These are phyloP conservation scores for Sterrhoptilus dennistouni DNA, from an alignment of 2,113 vertebrate species.

Conservation along the genomic window DNA sequence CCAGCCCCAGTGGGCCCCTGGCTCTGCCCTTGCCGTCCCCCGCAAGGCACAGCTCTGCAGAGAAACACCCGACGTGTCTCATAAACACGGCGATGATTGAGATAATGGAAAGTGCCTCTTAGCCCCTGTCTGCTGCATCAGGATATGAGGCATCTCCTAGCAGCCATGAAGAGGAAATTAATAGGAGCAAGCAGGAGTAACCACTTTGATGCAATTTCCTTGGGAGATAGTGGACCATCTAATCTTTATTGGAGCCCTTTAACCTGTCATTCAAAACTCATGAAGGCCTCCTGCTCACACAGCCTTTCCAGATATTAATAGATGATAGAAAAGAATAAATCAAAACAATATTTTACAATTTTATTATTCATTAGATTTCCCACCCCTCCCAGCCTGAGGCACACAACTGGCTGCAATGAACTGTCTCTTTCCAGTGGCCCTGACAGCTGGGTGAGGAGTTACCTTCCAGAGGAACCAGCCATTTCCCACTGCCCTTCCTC, in stretches of 20 bases:
- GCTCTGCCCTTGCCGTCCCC: constrained; percentile 5
- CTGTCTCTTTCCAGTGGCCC: not conserved
- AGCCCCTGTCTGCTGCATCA: constrained; percentile 70
- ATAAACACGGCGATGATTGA: constrained; percentile 75
- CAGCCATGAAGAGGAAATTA: constrained; percentile 79
- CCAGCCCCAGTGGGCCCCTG: accelerated
- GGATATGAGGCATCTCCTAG: constrained; percentile 79
- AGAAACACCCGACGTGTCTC: constrained; percentile 72
- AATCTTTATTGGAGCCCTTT: constrained; percentile 84
- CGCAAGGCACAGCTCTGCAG: constrained; percentile 50
- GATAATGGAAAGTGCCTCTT: constrained; percentile 79
- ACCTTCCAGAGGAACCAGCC: not conserved
- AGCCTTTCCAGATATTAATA: constrained; percentile 69
- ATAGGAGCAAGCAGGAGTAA: constrained; percentile 80
- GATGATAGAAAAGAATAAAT: constrained; percentile 72
- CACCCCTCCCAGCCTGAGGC: not conserved
- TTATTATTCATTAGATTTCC: constrained; percentile 21
- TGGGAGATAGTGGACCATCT: constrained; percentile 80
- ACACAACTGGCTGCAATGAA: not conserved
- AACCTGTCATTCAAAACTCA: constrained; percentile 80
- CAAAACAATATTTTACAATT: constrained; percentile 74
- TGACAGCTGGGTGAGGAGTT: not conserved
- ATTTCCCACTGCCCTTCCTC: not conserved
- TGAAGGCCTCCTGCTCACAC: constrained; percentile 63
- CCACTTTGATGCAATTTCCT: constrained; percentile 85